Conservation (phyloP, 2,888 invertebrate genomes). For the Lymantria monacha region DNA sequence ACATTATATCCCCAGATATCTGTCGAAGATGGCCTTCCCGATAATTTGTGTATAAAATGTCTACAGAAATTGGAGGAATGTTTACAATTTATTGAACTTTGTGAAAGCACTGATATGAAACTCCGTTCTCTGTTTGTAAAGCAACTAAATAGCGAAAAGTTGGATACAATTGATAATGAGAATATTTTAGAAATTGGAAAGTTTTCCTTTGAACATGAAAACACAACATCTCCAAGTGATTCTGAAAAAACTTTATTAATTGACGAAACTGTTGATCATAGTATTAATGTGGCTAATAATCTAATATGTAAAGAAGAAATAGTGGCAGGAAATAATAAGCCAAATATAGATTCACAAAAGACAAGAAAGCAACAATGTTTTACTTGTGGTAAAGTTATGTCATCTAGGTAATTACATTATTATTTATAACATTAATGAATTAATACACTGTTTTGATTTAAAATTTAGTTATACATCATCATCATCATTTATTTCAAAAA, state of each 20-base stretch:
- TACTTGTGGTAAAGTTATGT: constrained; percentile 78
- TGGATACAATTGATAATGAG: background rate
- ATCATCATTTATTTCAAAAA: no score
- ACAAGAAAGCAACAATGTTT: constrained; percentile 65
- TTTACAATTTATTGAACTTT: constrained; percentile 54
- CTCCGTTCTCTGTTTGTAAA: constrained; percentile 36
- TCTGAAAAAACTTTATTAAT: constrained; percentile 28
- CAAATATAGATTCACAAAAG: constrained; percentile 27
- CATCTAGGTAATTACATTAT: constrained; percentile 54
- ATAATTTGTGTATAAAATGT: constrained; percentile 58
- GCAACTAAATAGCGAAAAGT: background rate
- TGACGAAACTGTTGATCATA: constrained; percentile 29
- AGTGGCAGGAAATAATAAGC: constrained; percentile 1
- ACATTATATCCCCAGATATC: constrained; percentile 48
- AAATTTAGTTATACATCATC: no score
- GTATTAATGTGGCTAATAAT: constrained; percentile 14
- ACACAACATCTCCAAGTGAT: constrained; percentile 31
- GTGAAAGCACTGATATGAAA: constrained; percentile 54
- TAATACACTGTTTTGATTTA: no score
- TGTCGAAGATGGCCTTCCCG: constrained; percentile 61
- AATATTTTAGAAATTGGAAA: constrained; percentile 4
- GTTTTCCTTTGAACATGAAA: constrained; percentile 8
- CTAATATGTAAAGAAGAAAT: constrained; percentile 10
- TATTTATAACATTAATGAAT: no score
- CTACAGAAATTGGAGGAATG: constrained; percentile 52